These are phyloP conservation scores for Eumerus sabulonum DNA, from an alignment of 2,888 invertebrate species.

Conservation along the genomic window DNA sequence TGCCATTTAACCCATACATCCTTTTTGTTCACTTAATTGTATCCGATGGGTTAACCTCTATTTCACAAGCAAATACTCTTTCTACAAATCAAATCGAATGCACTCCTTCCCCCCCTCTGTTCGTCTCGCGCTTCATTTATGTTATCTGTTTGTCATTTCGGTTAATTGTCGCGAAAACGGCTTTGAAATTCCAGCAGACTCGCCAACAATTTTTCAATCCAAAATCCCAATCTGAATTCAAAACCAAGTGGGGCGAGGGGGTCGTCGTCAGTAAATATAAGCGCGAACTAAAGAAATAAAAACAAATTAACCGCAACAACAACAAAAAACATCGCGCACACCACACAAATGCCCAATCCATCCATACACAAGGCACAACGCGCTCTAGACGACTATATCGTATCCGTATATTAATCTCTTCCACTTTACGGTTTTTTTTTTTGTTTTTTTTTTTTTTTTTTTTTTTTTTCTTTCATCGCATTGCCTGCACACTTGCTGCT, in stretches of 20 bases:
- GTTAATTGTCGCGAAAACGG: slow-evolving; percentile 62
- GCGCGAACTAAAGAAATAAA: slow-evolving; percentile 33
- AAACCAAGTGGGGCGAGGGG: slow-evolving; percentile 18
- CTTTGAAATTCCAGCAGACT: slow-evolving; percentile 57
- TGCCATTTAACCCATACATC: slow-evolving; percentile 41
- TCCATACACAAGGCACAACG: slow-evolving; percentile 35
- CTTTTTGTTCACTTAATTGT: slow-evolving; percentile 25
- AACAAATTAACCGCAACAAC: slow-evolving; percentile 14
- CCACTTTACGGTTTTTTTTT: slow-evolving; percentile 42
- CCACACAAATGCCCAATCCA: slow-evolving; percentile 43
- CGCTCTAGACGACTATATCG: too few relatives aligned
- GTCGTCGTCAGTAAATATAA: slow-evolving; percentile 19
- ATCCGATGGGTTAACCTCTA: too few relatives aligned
- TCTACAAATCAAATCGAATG: too few relatives aligned
- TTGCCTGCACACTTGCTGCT: too few relatives aligned
- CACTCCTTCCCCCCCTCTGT: slow-evolving; percentile 28
- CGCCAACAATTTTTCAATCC: slow-evolving; percentile 40
- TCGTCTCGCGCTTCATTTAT: too few relatives aligned
- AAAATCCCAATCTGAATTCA: slow-evolving; percentile 21
- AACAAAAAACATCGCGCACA: neutral
- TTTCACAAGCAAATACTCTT: too few relatives aligned
- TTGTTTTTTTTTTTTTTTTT: slow-evolving; percentile 42
- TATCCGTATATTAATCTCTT: slow-evolving; percentile 57
- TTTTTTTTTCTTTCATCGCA: slow-evolving; percentile 18
- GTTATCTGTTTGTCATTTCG: slow-evolving; percentile 56